These are phyloP conservation scores for Hephaestus fuliginosus DNA, from an alignment of 2,797 vertebrate genomes.

Conservation along the genomic window DNA sequence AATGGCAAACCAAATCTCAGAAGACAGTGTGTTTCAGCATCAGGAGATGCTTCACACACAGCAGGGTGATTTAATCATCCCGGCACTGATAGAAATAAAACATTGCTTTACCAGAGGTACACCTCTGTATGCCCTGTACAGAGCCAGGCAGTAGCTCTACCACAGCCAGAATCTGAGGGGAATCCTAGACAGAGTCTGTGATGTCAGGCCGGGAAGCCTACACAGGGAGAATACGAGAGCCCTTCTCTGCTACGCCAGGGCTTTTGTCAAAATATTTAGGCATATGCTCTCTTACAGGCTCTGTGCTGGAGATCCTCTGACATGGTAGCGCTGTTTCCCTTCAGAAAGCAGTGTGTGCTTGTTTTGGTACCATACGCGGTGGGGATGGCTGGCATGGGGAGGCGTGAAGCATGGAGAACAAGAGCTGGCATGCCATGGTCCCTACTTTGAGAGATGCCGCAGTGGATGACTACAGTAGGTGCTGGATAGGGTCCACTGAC, in stretches of 20 bases:
- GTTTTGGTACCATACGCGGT: neutral
- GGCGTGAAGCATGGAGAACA: neutral
- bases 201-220: conserved; percentile 23
- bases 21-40: conserved; percentile 1
- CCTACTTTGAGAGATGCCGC: conserved; percentile 17
- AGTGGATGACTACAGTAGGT: conserved; percentile 7
- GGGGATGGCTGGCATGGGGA: conserved; percentile 3
- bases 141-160: conserved; percentile 9
- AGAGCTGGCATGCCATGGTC: conserved; percentile 14
- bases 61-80: conserved; percentile 28
- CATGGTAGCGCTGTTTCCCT: neutral
- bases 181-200: neutral
- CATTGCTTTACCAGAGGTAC: neutral
- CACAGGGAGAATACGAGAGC: neutral
- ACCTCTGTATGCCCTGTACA: neutral
- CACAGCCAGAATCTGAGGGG: conserved; percentile 21
- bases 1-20: conserved; percentile 2
- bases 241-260: neutral
- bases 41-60: conserved; percentile 15
- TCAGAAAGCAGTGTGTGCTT: neutral
- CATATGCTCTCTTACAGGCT: conserved; percentile 25
- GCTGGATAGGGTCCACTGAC: conserved; percentile 38
- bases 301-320: conserved; percentile 7
- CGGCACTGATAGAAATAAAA: neutral
- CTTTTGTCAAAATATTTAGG: conserved; percentile 46